Evolutionary conservation across 2,113 vertebrate species (phyloP), one percentile per base, ranked within the genome.

Genomic region (human (Homo sapiens)): DNA sequence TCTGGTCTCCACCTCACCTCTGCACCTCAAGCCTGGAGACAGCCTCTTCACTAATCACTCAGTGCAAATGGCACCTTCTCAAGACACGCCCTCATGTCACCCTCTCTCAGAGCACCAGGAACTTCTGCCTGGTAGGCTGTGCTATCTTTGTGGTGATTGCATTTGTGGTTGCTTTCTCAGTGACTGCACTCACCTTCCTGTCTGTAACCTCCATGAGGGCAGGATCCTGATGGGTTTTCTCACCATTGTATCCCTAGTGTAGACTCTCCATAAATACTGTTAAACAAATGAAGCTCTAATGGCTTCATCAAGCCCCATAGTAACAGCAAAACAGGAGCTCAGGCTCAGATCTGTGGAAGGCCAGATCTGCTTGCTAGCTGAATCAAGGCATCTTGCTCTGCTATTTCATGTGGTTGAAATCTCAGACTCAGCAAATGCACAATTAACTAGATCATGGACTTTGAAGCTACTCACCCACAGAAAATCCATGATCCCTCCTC

Each of bases 341-440:
- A 23, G 4, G 11, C 35, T n/a, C n/a, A 23, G 1, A 45, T 6
- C 8, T 3, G 3, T 22, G 43, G 10, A 45, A 9, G 7, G 14
- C 20, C 70, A 55, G 79, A 48, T 40, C 35, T 48, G 35, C 61
- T 40, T 45, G 38, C 25, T 8, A 27, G 1, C 45, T 16, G 25
- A 22, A 35, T 11, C 45, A 14, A 27, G 23, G 4, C 13, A 2
- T 57, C 25, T 8, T 4, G n/a, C 14, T 25, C 13, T 9, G 2
- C 8, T 18, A 6, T 25, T 16, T 64, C 8, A 25, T 7, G 25
- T 6, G 2, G 6, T 27, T 23, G 23, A 20, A 6, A 3, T 32
- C 78, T 30, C 18, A 8, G 16, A 48, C 45, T 45, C 57, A 17
- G 16, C 27, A 83, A 66, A 55, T 9, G 5, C n/a, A 20, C 1